These are phyloP conservation scores for Monomorium pharaonis DNA, from an alignment of 1,140 invertebrate genomes.

Conservation along the genomic window DNA sequence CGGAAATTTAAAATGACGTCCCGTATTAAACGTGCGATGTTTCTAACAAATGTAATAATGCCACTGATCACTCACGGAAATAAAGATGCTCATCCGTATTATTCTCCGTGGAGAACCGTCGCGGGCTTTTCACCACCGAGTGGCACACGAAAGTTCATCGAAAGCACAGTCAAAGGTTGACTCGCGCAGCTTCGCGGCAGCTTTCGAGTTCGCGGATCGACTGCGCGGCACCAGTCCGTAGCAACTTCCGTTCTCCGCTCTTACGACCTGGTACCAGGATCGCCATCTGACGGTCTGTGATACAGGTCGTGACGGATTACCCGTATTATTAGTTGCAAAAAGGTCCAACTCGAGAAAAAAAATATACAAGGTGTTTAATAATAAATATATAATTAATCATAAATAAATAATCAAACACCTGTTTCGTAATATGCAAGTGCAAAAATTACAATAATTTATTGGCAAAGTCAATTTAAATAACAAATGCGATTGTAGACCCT, in stretches of 20 bases:
- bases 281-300: conserved; percentile 72
- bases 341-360: neutral
- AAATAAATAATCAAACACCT: too few relatives aligned
- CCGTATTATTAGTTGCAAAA: neutral
- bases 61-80: conserved; percentile 58
- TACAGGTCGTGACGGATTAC: neutral
- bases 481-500: neutral
- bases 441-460: neutral
- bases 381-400: neutral
- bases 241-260: conserved; percentile 65
- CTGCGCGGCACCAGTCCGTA: conserved; percentile 59
- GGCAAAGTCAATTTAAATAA: neutral
- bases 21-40: neutral
- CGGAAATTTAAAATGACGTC: neutral
- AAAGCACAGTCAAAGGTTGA: conserved; percentile 73
- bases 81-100: conserved; percentile 6
- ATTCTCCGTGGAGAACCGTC: conserved; percentile 45
- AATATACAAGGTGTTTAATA: neutral
- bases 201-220: conserved; percentile 76
- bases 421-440: neutral
- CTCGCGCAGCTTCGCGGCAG: conserved; percentile 70
- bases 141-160: conserved; percentile 71
- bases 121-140: conserved; percentile 60
- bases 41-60: neutral
- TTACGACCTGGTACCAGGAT: conserved; percentile 14